Evolutionary conservation across 2,113 vertebrate species (phyloP).

Genomic region (Atrichornis clamosus): DNA sequence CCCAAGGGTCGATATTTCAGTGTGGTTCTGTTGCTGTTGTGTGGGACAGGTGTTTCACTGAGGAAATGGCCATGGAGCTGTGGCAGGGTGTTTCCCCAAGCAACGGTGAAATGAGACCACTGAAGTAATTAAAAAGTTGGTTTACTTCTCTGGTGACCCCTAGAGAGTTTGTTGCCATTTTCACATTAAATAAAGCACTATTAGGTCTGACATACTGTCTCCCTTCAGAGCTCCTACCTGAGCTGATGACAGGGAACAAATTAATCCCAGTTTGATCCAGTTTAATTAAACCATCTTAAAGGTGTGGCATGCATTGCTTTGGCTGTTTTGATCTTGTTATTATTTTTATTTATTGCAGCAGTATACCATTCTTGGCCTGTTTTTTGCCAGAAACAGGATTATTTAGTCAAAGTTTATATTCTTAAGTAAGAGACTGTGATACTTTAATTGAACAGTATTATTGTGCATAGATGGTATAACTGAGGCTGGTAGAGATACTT

Average conservation of each 20-base stretch:
- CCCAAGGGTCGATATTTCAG: background rate
- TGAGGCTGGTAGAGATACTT: background rate
- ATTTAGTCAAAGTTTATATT: background rate
- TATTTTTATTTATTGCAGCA: background rate
- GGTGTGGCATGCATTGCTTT: background rate
- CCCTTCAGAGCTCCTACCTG: background rate
- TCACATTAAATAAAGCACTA: background rate
- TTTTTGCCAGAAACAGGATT: background rate
- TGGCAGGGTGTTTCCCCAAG: background rate
- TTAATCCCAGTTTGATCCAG: background rate
- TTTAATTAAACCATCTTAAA: background rate
- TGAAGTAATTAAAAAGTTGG: background rate
- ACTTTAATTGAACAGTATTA: background rate
- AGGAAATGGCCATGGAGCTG: background rate
- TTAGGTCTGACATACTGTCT: background rate
- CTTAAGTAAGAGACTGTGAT: background rate
- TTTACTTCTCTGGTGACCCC: background rate
- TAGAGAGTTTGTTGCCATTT: background rate
- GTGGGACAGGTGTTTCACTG: background rate
- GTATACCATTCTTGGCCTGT: background rate
- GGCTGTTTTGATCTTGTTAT: background rate
- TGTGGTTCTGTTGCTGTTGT: accelerated
- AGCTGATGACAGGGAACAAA: background rate
- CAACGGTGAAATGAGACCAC: background rate
- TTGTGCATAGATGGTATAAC: background rate